These are phyloP conservation scores for Lasioglossum albipes DNA, from an alignment of 1,140 invertebrate genomes.

Conservation along the genomic window DNA sequence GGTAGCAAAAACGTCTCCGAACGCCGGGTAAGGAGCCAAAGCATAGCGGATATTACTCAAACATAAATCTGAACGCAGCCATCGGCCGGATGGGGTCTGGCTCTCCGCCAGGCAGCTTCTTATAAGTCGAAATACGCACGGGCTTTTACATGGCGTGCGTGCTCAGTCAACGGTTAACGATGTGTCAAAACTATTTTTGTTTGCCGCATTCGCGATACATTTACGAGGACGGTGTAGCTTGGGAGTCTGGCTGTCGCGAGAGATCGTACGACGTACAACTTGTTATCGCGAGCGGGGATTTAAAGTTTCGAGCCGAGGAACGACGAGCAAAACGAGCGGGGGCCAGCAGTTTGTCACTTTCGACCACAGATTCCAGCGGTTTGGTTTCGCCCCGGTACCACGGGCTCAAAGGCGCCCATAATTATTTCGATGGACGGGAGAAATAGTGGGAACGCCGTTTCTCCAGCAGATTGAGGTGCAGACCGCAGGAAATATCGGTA, in stretches of 20 bases:
- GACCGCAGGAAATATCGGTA: slow-evolving; percentile 13
- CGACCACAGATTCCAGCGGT: not conserved
- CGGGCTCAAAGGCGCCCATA: slow-evolving; percentile 25
- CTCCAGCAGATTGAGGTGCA: not conserved
- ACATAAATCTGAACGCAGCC: slow-evolving; percentile 58
- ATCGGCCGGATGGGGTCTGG: slow-evolving; percentile 52
- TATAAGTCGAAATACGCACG: slow-evolving; percentile 54
- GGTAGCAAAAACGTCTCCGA: slow-evolving; percentile 20
- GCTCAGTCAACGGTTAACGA: slow-evolving; percentile 63
- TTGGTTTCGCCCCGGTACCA: not conserved
- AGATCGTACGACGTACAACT: slow-evolving; percentile 21
- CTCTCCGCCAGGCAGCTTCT: slow-evolving; percentile 53
- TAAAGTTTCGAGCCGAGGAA: not conserved
- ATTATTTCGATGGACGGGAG: slow-evolving; percentile 43
- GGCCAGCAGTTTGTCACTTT: not conserved
- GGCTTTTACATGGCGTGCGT: slow-evolving; percentile 53
- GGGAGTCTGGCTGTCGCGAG: not conserved
- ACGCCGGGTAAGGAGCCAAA: slow-evolving; percentile 11
- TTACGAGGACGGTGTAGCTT: slow-evolving; percentile 36
- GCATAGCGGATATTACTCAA: slow-evolving; percentile 55
- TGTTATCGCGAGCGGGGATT: slow-evolving; percentile 22
- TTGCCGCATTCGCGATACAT: slow-evolving; percentile 54
- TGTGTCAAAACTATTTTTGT: slow-evolving; percentile 66
- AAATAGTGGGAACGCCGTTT: too few relatives aligned
- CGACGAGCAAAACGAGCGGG: not conserved